Evolutionary conservation across 2,113 vertebrate species (phyloP).

Genomic region (Cynoglossus semilaevis): DNA sequence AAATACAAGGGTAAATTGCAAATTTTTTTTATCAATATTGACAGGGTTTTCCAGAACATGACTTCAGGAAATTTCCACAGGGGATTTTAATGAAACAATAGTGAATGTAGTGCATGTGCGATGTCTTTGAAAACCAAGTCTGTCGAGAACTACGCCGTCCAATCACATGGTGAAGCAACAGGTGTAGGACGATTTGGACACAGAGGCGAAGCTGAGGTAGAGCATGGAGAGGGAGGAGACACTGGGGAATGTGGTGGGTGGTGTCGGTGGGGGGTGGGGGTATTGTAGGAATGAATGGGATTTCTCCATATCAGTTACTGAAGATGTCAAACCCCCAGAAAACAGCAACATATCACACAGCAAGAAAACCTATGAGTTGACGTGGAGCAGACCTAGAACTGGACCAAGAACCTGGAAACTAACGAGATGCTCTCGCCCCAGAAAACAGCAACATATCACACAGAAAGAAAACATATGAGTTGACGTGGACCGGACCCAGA

Average conservation of each 20-base stretch:
- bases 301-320: slow-evolving; percentile 50
- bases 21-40: too few species aligned
- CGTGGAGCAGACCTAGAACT: slow-evolving; percentile 13
- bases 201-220: not conserved
- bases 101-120: too few species aligned
- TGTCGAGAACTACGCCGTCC: slow-evolving; percentile 14
- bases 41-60: too few species aligned
- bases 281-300: slow-evolving; percentile 60
- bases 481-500: slow-evolving; percentile 17
- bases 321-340: slow-evolving; percentile 21
- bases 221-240: not conserved
- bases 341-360: slow-evolving; percentile 30
- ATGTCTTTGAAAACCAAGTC: not conserved
- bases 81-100: too few species aligned
- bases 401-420: not conserved
- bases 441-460: slow-evolving; percentile 27
- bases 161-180: not conserved
- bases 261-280: not conserved
- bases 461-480: slow-evolving; percentile 26
- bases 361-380: slow-evolving; percentile 26
- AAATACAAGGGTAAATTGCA: too few species aligned
- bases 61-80: too few species aligned
- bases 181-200: slow-evolving; percentile 8
- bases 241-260: slow-evolving; percentile 9
- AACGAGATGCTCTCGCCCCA: not conserved